phyloP scores from a whole-genome alignment of 2,797 vertebrate species.

The Mus caroli region DNA sequence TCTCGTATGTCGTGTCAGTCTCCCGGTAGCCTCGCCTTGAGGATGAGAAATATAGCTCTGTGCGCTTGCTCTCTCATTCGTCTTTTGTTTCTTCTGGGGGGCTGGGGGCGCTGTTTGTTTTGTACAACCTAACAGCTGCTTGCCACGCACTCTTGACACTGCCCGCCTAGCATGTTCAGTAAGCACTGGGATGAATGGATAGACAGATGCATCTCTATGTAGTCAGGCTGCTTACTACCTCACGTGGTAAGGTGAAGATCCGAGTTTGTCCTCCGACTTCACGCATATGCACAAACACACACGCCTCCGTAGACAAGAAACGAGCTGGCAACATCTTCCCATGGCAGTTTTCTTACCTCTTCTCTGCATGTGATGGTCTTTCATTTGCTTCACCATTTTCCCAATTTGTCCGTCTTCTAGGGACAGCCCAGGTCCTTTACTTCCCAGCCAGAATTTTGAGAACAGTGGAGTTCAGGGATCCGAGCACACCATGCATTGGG shows the following conservation, averaged over 20 bases:
- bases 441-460: not conserved
- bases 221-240: not conserved
- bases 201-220: not conserved
- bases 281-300: not conserved
- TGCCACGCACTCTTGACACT: not conserved
- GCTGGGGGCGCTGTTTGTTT: not conserved
- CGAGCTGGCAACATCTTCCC: not conserved
- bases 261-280: not conserved
- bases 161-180: not conserved
- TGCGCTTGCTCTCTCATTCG: no score
- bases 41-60: not conserved
- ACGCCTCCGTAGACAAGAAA: not conserved
- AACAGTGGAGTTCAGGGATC: not conserved
- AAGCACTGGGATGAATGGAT: not conserved
- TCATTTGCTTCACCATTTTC: not conserved
- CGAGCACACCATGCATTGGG: not conserved
- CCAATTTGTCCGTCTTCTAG: not conserved
- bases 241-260: not conserved
- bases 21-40: not conserved
- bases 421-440: not conserved
- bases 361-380: not conserved
- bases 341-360: not conserved
- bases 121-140: not conserved
- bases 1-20: slow-evolving; percentile 1
- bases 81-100: not conserved